A percentile compares a stretch with the other conserved stretches of the same genome.
Conservation (phyloP, 2,888 invertebrate genomes). For the Cylindroiulus punctatus region DNA sequence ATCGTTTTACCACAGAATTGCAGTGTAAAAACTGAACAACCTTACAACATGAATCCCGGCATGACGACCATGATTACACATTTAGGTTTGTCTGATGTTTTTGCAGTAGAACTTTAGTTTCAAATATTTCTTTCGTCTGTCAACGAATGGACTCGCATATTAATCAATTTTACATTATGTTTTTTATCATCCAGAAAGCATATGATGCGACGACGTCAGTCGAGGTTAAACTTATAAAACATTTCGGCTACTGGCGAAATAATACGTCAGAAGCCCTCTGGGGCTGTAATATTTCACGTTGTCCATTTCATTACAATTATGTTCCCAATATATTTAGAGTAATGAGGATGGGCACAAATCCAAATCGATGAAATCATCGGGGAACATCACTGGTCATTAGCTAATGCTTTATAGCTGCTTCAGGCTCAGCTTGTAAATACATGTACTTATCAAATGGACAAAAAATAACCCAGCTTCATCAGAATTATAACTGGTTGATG, state of each 20-base stretch:
- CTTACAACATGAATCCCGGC: not conserved
- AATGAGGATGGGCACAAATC: not conserved
- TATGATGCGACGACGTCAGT: not conserved
- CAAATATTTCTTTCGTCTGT: not conserved
- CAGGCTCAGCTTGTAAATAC: not conserved
- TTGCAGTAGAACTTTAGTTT: not conserved
- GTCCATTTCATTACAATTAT: not conserved
- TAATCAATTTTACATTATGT: not conserved
- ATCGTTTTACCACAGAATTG: not conserved
- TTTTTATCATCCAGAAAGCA: not conserved
- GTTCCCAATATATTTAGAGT: not conserved
- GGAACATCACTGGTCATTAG: not conserved
- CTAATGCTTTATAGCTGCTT: not conserved
- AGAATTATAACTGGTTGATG: no score
- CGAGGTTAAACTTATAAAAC: constrained; percentile 25
- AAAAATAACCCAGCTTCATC: no score
- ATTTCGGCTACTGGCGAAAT: constrained; percentile 17
- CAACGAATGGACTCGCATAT: not conserved
- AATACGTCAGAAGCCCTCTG: not conserved
- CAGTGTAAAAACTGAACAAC: not conserved
- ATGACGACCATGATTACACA: not conserved
- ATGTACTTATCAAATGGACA: not conserved
- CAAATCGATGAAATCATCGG: not conserved
- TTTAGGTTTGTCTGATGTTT: not conserved
- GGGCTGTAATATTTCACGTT: not conserved